phyloP scores from a whole-genome alignment of 2,888 invertebrate genomes.

The Magallana nippona region DNA sequence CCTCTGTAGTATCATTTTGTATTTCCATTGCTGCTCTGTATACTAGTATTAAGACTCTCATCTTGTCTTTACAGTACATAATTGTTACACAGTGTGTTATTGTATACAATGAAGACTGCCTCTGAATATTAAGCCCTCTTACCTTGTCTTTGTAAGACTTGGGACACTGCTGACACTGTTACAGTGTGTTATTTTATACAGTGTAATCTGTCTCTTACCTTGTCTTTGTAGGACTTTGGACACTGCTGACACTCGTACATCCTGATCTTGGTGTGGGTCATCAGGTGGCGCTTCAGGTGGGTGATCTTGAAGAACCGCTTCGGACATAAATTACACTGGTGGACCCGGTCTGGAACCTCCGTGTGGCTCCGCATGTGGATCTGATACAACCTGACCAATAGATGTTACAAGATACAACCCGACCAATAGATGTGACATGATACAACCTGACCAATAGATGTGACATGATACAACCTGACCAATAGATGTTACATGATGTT shows the following conservation, averaged over 20 bases:
- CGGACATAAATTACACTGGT: conserved; percentile 49
- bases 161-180: conserved; percentile 46
- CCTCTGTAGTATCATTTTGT: too few species aligned
- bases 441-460: too few species aligned
- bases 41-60: too few species aligned
- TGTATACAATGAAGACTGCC: too few species aligned
- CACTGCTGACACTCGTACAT: conserved; percentile 46
- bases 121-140: too few species aligned
- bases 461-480: too few species aligned
- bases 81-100: conserved; percentile 21
- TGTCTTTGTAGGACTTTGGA: conserved; percentile 47
- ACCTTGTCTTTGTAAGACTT: conserved; percentile 47
- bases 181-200: neutral
- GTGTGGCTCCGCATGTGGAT: conserved; percentile 50
- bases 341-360: conserved; percentile 46
- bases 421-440: too few species aligned
- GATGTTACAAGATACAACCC: too few species aligned
- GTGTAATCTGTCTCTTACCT: neutral
- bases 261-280: conserved; percentile 47
- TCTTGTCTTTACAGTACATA: conserved; percentile 44
- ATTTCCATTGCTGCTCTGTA: too few species aligned
- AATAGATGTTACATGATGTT: too few species aligned
- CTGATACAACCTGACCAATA: conserved; percentile 44
- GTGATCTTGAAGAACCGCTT: conserved; percentile 50
- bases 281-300: conserved; percentile 50